Conservation (phyloP, 2,888 invertebrate genomes). For the Oscheius onirici region DNA sequence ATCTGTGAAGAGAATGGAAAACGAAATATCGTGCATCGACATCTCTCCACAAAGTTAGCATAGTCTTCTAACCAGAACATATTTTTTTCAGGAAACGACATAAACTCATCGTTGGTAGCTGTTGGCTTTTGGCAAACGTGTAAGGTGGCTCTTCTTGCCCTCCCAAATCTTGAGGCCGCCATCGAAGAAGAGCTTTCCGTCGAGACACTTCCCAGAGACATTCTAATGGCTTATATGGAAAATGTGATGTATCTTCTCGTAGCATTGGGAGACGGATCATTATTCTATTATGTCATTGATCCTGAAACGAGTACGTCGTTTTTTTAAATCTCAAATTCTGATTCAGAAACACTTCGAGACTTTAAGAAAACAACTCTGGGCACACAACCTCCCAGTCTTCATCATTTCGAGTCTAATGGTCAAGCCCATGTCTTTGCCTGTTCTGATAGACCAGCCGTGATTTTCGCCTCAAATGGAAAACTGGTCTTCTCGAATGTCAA, state of each 20-base stretch:
- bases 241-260: conserved; percentile 78
- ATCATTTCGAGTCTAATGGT: conserved; percentile 79
- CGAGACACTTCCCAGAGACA: conserved; percentile 94
- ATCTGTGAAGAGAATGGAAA: conserved; percentile 79
- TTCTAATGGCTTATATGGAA: conserved; percentile 92
- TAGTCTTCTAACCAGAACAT: not conserved
- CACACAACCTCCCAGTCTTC: conserved; percentile 92
- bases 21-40: conserved; percentile 95
- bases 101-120: conserved; percentile 79
- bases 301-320: conserved; percentile 5
- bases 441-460: conserved; percentile 88
- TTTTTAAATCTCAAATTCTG: not conserved
- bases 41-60: conserved; percentile 80
- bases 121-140: conserved; percentile 98
- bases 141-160: conserved; percentile 84
- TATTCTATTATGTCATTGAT: conserved; percentile 84
- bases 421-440: conserved; percentile 97
- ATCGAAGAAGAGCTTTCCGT: conserved; percentile 49
- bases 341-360: conserved; percentile 78
- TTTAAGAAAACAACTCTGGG: conserved; percentile 95
- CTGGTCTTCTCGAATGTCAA: conserved; percentile 74
- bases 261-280: conserved; percentile 95
- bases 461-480: conserved; percentile 83
- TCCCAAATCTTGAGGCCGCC: conserved; percentile 81
- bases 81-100: conserved; percentile 33